Percentiles rank a stretch among this genome's conserved stretches.
These are phyloP conservation scores for Dinomys branickii DNA, from an alignment of 2,113 vertebrate species.

Conservation along the genomic window DNA sequence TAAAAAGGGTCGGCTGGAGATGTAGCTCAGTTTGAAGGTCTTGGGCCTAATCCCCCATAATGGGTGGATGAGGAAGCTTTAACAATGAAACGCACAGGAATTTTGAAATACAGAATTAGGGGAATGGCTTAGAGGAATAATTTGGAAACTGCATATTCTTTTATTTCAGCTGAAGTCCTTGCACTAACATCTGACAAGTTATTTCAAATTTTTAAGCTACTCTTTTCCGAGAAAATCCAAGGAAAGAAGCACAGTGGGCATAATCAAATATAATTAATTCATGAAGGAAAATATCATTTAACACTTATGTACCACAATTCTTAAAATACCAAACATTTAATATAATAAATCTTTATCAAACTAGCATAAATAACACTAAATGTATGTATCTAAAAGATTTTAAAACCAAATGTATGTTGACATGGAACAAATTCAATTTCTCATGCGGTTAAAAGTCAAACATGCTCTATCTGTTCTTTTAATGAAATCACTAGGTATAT, in stretches of 20 bases:
- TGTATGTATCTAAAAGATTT: neutral
- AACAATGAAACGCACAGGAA: neutral
- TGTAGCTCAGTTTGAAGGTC: neutral
- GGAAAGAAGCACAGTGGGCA: neutral
- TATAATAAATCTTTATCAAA: neutral
- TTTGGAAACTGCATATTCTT: neutral
- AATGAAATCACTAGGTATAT: constrained; percentile 39
- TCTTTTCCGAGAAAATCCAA: constrained; percentile 26
- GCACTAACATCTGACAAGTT: neutral
- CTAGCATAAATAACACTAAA: neutral
- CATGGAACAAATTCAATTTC: constrained; percentile 25
- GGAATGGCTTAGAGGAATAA: neutral
- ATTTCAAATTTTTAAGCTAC: constrained; percentile 14
- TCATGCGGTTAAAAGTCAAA: constrained; percentile 49
- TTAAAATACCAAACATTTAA: constrained; percentile 26
- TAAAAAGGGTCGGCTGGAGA: neutral
- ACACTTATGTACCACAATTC: constrained; percentile 1
- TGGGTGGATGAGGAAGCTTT: neutral
- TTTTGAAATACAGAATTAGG: constrained; percentile 34
- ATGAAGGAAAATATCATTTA: constrained; percentile 51
- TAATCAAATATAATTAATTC: neutral
- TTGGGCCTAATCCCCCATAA: too few species aligned
- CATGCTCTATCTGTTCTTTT: neutral
- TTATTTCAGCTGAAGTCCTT: neutral
- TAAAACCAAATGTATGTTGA: constrained; percentile 45